Conservation (phyloP, 2,888 invertebrate species). For the Cactoblastis cactorum region DNA sequence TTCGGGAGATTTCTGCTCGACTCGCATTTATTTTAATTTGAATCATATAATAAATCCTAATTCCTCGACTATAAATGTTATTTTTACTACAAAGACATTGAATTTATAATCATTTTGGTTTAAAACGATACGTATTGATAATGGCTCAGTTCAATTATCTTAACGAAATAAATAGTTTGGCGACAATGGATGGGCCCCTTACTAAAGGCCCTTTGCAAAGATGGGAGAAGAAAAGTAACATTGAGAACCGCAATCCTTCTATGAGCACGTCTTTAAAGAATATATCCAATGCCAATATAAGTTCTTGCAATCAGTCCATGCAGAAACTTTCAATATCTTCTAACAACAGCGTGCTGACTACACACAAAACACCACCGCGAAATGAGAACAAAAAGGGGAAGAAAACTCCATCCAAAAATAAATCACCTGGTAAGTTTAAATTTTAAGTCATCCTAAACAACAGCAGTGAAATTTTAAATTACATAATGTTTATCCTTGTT, state of each 20-base stretch:
- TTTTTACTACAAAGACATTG: background rate
- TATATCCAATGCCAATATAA: slow-evolving; percentile 75
- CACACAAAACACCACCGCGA: slow-evolving; percentile 78
- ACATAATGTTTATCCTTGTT: too few species aligned
- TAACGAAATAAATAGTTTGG: slow-evolving; percentile 88
- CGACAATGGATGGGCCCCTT: slow-evolving; percentile 88
- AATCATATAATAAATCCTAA: too few species aligned
- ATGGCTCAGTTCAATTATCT: slow-evolving; percentile 91
- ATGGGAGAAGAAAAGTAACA: slow-evolving; percentile 87
- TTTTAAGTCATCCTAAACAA: too few species aligned
- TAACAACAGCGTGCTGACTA: slow-evolving; percentile 73
- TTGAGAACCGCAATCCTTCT: slow-evolving; percentile 78
- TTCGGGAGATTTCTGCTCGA: too few species aligned
- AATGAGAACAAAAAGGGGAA: slow-evolving; percentile 79
- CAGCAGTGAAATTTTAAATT: too few species aligned
- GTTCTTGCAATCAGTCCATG: slow-evolving; percentile 82
- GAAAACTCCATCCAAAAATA: slow-evolving; percentile 82
- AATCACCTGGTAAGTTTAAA: slow-evolving; percentile 83
- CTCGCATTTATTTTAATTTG: too few species aligned
- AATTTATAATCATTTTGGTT: background rate
- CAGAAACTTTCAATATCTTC: slow-evolving; percentile 80
- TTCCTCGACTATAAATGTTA: background rate
- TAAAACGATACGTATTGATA: background rate
- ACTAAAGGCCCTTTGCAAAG: slow-evolving; percentile 88
- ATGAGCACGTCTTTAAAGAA: slow-evolving; percentile 65